phyloP scores from a whole-genome alignment of 2,888 invertebrate species.

The Caenorhabditis virilis region DNA sequence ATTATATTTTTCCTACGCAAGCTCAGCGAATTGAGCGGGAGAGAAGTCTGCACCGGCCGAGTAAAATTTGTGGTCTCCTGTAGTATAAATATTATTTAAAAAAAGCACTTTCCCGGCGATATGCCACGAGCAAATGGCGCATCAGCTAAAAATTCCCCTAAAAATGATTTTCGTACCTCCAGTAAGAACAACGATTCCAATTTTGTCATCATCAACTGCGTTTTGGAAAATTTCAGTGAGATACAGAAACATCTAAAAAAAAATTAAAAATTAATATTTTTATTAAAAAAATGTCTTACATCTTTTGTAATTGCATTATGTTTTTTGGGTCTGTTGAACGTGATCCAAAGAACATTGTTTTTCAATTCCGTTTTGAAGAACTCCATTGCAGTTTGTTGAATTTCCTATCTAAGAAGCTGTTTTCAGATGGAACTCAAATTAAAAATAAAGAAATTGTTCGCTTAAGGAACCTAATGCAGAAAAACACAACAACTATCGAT shows the following conservation, averaged over 20 bases:
- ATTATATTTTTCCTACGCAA: slow-evolving; percentile 1
- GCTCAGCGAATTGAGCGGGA: slow-evolving; percentile 43
- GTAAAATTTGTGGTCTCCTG: slow-evolving; percentile 77
- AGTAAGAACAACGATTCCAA: slow-evolving; percentile 79
- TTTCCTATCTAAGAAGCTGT: no score
- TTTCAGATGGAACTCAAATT: not conserved
- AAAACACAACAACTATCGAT: not conserved
- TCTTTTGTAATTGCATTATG: slow-evolving; percentile 60
- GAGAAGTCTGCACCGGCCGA: slow-evolving; percentile 82
- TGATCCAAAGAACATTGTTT: slow-evolving; percentile 45
- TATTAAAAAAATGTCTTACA: slow-evolving; percentile 20
- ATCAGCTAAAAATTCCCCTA: no score
- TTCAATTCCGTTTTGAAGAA: not conserved
- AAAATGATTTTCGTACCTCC: slow-evolving; percentile 68
- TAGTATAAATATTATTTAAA: slow-evolving; percentile 12
- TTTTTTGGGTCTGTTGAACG: slow-evolving; percentile 61
- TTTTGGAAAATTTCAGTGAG: slow-evolving; percentile 76
- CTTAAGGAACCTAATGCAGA: not conserved
- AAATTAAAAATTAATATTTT: slow-evolving; percentile 7
- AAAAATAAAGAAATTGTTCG: no score
- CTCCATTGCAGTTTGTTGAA: no score
- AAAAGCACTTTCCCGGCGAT: not conserved
- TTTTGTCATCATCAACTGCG: slow-evolving; percentile 76
- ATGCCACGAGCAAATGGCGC: no score
- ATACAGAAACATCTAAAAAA: slow-evolving; percentile 76